Conservation (phyloP, 2,888 invertebrate species). For the Eurytoma adleriae region DNA sequence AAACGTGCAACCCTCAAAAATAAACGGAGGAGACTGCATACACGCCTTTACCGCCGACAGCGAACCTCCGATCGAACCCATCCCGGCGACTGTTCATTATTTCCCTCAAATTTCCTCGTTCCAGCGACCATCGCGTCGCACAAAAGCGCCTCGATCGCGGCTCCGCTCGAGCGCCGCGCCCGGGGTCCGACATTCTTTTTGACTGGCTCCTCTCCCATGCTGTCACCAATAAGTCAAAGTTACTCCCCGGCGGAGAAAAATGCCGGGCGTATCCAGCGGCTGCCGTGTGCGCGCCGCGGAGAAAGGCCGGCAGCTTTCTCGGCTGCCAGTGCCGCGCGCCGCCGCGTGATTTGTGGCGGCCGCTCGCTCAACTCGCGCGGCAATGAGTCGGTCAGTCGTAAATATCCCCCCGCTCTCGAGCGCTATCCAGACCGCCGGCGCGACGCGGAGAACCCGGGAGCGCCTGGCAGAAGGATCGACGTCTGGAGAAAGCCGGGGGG, state of each 20-base stretch:
- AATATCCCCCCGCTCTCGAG: slow-evolving; percentile 66
- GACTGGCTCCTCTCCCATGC: slow-evolving; percentile 58
- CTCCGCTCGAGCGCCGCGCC: slow-evolving; percentile 40
- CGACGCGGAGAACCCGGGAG: slow-evolving; percentile 12
- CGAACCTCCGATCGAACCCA: neutral
- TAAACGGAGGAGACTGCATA: neutral
- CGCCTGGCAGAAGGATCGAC: slow-evolving; percentile 9
- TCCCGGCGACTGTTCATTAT: slow-evolving; percentile 19
- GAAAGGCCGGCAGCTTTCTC: slow-evolving; percentile 70
- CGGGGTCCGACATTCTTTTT: slow-evolving; percentile 55
- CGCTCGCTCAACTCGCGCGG: slow-evolving; percentile 75
- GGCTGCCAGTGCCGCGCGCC: slow-evolving; percentile 49
- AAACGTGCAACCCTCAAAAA: neutral
- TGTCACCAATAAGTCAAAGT: slow-evolving; percentile 76
- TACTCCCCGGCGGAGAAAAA: slow-evolving; percentile 75
- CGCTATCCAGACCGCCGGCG: neutral
- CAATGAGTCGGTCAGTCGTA: slow-evolving; percentile 76
- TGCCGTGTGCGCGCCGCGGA: slow-evolving; percentile 63
- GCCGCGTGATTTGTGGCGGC: slow-evolving; percentile 74
- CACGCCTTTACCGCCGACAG: neutral
- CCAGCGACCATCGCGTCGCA: slow-evolving; percentile 31
- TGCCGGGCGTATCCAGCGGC: slow-evolving; percentile 74
- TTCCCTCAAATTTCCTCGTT: slow-evolving; percentile 40
- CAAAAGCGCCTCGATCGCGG: slow-evolving; percentile 30
- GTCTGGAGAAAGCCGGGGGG: neutral